Evolutionary conservation across 2,113 vertebrate genomes (phyloP), one percentile per base, ranked within the genome.

Genomic region (Oreochromis aureus): DNA sequence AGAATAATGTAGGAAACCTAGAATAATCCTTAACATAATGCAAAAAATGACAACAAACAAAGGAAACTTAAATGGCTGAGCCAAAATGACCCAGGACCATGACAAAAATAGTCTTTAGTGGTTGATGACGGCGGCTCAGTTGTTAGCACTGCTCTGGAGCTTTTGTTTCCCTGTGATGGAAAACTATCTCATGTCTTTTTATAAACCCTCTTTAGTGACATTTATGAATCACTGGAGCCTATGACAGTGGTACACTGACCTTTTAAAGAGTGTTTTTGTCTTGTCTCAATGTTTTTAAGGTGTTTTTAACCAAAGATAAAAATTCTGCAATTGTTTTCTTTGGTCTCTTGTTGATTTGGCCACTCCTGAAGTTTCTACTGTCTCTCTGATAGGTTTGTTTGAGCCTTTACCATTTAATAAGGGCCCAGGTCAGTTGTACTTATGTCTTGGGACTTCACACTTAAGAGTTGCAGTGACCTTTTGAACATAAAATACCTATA

Each of bases 91-190:
- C 30, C 30, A 1, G 30, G 1, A 61, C 59, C 59, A 34, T 61
- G 30, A 19, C 59, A 63, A 63, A 63, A 63, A 63, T 44, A 24
- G n/a, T 44, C 10, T n/a, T n/a, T 66, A 39, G 10, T 66, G 32
- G 32, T 0, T 66, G 32, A 66, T 71, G 39, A 24, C 2, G 3
- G 7, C 27, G 39, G 39, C n/a, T 71, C 9, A 0, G 5, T 44
- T 71, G 36, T 71, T 71, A 71, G 66, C n/a, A 10, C 36, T 44
- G 39, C 39, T 24, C 39, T 27, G 66, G 22, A 46, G 39, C 22
- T 27, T 73, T 46, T 46, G 69, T 73, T 46, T 46, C 22, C 69
- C 22, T 73, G 39, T 44, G 22, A 46, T 27, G 69, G 5, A 73
- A 73, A 73, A 27, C 22, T 46, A 18, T 16, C 63, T 15, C 22